Conservation (phyloP, 2,797 vertebrate species). For the Valencia hispanica region DNA sequence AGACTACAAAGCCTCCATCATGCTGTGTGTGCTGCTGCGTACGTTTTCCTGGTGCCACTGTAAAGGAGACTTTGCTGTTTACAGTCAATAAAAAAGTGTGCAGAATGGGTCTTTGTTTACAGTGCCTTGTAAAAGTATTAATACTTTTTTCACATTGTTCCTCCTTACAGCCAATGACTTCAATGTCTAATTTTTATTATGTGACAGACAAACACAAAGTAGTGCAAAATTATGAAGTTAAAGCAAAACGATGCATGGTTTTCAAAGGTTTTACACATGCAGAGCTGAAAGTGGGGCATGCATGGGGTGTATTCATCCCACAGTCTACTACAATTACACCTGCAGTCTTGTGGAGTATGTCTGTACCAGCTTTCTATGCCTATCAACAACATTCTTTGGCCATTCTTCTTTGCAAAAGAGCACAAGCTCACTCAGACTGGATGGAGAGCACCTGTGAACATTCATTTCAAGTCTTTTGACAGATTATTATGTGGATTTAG, state of each 20-base stretch:
- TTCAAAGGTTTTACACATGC: not conserved
- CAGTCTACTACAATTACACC: not conserved
- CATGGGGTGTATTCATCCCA: not conserved
- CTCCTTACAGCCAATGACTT: not conserved
- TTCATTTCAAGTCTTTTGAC: not conserved
- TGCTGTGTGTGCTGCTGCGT: conserved; percentile 21
- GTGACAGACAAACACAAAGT: not conserved
- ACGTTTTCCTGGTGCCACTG: conserved; percentile 22
- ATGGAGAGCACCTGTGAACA: not conserved
- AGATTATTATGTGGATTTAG: not conserved
- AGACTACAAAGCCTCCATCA: conserved; percentile 38
- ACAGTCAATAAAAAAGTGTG: not conserved
- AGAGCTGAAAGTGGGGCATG: not conserved
- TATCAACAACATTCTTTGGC: not conserved
- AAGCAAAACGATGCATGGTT: not conserved
- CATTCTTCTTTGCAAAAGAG: not conserved
- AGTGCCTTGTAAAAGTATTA: not conserved
- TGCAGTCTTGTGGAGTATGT: not conserved
- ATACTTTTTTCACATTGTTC: not conserved
- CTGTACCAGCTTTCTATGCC: not conserved
- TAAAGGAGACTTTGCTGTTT: conserved; percentile 12
- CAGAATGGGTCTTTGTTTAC: not conserved
- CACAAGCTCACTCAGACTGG: not conserved
- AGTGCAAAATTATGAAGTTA: not conserved
- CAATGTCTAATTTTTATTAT: not conserved